Evolutionary conservation across 2,888 invertebrate genomes (phyloP), one percentile per base, ranked within the genome.

Genomic region (Morpho deidamia): DNA sequence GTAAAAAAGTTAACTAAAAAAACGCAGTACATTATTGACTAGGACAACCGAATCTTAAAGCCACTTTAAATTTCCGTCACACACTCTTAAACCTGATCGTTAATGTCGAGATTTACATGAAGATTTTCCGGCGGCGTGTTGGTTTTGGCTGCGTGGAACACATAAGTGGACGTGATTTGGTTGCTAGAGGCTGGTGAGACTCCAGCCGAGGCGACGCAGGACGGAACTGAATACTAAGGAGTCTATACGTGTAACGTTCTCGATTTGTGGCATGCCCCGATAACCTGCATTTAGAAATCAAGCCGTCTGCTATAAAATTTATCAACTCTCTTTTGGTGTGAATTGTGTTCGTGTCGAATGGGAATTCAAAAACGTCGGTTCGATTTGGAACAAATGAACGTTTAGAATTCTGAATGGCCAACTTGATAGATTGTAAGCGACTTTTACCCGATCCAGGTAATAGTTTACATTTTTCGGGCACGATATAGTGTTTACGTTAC

Each of bases 211-310:
- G 70, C 75, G 71, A 66, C 72, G 74, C 74, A 69, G 71, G 68
- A 68, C 72, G 64, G 67, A 70, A 72, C 79, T 76, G 88, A 86
- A 86, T 86, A 88, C 87, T 86, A 86, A 85, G 77, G 77, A 86
- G 84, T 74, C 48, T n/a, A 70, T 71, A 77, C 78, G 74, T 80
- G 82, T 83, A 75, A 73, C 84, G 81, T 72, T 79, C 81, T 76
- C 83, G 81, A 87, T 87, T 84, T 84, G 83, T 80, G 83, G 81
- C 81, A 81, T 83, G 79, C 81, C 81, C 87, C 83, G 88, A 89
- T 89, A 88, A 88, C 88, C 88, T 82, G 83, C 86, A 87, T 87
- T 88, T 80, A 80, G 86, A 84, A 86, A 88, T 83, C 83, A 85
- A 83, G 78, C 85, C 81, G 77, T 71, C 78, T 80, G 77, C 78